Evolutionary conservation across 2,113 vertebrate genomes (phyloP), one percentile per base, ranked within the genome.

Genomic region (Salvelinus alpinus): DNA sequence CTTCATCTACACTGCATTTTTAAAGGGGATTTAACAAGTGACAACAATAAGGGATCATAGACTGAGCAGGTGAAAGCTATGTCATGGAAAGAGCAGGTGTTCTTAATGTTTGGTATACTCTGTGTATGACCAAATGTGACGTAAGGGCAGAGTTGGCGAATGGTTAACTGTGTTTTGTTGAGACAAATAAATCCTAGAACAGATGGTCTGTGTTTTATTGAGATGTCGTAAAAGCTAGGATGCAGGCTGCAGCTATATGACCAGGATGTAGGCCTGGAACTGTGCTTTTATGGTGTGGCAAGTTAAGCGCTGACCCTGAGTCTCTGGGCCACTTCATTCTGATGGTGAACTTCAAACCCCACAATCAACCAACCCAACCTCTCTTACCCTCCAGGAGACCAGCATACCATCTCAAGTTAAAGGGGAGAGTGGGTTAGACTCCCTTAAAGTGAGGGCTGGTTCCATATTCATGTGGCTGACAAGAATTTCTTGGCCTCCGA

Each of bases 321-420:
- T 59, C 64, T 14, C 74, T 9, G 67, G 29, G 73, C 67, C 31
- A 66, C 73, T 5, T 84, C 57, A 16, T 73, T 75, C 75, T 74
- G 76, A 59, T 75, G 78, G 81, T 82, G 71, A 84, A 80, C 81
- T 74, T 67, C 70, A 76, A 74, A 70, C 73, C 78, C 85, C 79
- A 2, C 22, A 73, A 76, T 78, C 12, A 78, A 77, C 70, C 38
- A 59, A 72, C 57, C 70, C 59, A 71, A 81, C 70, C 74, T 62
- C 57, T 78, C 68, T 67, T 67, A 79, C 74, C 78, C 80, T 87
- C 76, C 80, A 0, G 24, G 60, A 78, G 62, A 72, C 65, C 11
- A 68, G 20, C 75, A 83, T 34, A 11, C 66, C 44, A 68, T 78
- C 78, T 80, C 1, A 59, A 24, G 81, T 85, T 57, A 65, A 72